A percentile compares a stretch with the other conserved stretches of the same genome.
Evolutionary conservation across 2,113 vertebrate species (phyloP).

Genomic region (Bubalus kerabau): DNA sequence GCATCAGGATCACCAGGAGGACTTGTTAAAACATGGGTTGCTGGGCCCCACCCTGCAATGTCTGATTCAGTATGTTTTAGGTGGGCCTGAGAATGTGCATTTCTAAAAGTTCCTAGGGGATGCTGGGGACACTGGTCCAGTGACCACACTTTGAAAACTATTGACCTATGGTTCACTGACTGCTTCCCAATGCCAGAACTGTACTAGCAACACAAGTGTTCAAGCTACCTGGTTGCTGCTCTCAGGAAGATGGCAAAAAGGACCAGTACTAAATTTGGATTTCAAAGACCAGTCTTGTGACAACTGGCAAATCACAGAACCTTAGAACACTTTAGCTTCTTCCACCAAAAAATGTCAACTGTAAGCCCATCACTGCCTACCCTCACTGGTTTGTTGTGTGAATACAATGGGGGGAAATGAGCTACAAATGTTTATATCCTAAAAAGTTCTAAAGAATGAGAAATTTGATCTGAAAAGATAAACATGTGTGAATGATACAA

Average conservation of each 20-base stretch:
- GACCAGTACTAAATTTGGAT: not conserved
- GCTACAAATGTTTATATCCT: not conserved
- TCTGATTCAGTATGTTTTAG: constrained; percentile 20
- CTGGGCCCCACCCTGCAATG: not conserved
- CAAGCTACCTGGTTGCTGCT: not conserved
- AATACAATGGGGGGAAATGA: not conserved
- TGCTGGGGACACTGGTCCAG: not conserved
- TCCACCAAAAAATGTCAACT: not conserved
- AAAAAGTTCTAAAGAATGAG: not conserved
- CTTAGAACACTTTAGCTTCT: not conserved
- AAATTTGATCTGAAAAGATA: not conserved
- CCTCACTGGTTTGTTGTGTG: not conserved
- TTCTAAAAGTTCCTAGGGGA: not conserved
- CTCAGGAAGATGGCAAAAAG: not conserved
- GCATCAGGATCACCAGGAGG: not conserved
- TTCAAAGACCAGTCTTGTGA: not conserved
- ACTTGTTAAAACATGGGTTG: not conserved
- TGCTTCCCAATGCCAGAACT: not conserved
- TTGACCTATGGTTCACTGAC: not conserved
- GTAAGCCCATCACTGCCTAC: not conserved
- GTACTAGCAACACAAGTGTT: not conserved
- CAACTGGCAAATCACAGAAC: not conserved
- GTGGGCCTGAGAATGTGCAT: constrained; percentile 20
- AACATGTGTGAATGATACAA: not conserved
- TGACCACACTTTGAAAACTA: not conserved